Base-by-base conservation (phyloP, 2,797 vertebrate genomes). In the Phalanger gymnotis region DNA sequence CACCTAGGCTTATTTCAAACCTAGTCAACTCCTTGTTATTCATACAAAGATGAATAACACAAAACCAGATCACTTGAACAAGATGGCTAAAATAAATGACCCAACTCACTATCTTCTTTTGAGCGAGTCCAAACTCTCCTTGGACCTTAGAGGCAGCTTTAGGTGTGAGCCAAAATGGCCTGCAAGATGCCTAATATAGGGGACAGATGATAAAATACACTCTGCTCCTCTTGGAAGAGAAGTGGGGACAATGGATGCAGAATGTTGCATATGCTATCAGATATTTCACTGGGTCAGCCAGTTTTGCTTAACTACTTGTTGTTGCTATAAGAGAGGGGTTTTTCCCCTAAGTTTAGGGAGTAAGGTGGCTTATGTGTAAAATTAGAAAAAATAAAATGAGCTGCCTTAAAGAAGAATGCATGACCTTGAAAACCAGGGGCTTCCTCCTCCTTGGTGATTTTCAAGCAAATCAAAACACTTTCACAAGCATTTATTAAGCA, bases 1-100 rank as follows among this genome's bases (percentile, higher is more conserved):
- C 91, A 93, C 47, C 91, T 92, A 90, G 53, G 55, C 31, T 92
- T 54, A 94, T 93, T 96, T 95, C 93, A 93, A 61, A 40, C 73
- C 81, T 93, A 95, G 34, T 16, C 54, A 94, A 61, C 11, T 95
- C 90, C 56, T 3, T 90, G 25, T 55, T 91, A 28, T 73, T 87
- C 40, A 51, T 47, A 51, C 73, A 51, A 87, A 87, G 40, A 51
- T 47, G 40, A 87, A 9, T 87, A 40, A 81, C 40, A 81, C 73
- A 87, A 47, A 87, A 87, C 22, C 40, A 47, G 10, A 87, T 22
- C 40, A 87, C n/a, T 81, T 87, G 9, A 87, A 87, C 25, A 87
- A 87, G 73, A 87, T 47, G 73, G 3, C 10, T 87, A 25, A 87
- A 87, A 81, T 27, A 27, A 87, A 47, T 81, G 73, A 40, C 7